Evolutionary conservation across 1,140 invertebrate genomes (phyloP).

Genomic region (Zaprionus camerounensis): DNA sequence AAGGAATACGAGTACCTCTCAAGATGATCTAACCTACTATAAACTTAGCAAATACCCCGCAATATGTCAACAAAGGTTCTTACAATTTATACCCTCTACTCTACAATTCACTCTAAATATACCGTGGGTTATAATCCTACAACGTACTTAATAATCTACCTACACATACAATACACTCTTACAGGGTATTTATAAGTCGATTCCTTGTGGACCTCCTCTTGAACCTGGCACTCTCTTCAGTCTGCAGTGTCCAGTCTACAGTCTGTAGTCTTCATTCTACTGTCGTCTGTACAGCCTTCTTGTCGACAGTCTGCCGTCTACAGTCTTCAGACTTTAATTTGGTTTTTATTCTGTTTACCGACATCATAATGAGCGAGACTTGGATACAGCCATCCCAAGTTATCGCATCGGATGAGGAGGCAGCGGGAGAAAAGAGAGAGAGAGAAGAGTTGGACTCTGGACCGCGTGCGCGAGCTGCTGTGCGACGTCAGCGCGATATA

Average conservation of each 20-base stretch:
- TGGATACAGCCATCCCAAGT: background rate
- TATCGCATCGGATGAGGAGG: background rate
- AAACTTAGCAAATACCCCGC: too few relatives aligned
- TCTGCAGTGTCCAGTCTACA: background rate
- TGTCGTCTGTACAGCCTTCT: background rate
- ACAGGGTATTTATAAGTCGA: background rate
- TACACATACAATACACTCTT: background rate
- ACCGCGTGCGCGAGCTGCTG: constrained; percentile 1
- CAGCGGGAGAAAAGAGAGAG: background rate
- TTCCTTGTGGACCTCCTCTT: background rate
- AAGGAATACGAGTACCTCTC: too few relatives aligned
- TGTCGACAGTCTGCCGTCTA: background rate
- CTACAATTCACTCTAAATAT: background rate
- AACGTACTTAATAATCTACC: background rate
- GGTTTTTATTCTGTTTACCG: background rate
- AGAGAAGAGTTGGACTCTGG: constrained; percentile 4
- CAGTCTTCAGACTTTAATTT: constrained; percentile 12
- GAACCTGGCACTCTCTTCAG: background rate
- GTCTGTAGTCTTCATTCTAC: background rate
- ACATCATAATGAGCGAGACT: background rate
- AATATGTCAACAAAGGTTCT: background rate
- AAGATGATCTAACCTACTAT: too few relatives aligned
- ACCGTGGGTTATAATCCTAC: background rate
- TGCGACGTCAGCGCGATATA: constrained; percentile 20
- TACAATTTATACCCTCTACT: background rate